Percentiles rank a stretch among this genome's conserved stretches.
These are phyloP conservation scores for Delia radicum DNA, from an alignment of 1,140 invertebrate species.

Conservation along the genomic window DNA sequence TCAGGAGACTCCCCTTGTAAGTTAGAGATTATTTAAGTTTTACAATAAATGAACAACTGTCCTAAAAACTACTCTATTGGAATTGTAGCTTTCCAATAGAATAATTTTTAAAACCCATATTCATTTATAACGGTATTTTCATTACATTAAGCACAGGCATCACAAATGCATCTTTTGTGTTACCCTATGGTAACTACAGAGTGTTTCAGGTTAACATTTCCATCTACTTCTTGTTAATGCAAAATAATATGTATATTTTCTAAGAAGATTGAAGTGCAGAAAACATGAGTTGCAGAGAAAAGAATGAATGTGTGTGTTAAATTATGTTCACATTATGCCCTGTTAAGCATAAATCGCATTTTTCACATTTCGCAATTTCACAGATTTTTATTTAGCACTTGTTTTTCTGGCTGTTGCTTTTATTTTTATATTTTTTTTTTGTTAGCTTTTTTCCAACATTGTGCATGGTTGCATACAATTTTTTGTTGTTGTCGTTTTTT, in stretches of 20 bases:
- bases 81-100: no score
- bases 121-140: no score
- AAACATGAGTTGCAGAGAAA: neutral
- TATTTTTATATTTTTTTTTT: neutral
- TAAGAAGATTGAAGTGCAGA: neutral
- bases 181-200: no score
- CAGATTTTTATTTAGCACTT: neutral
- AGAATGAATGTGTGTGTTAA: neutral
- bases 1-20: no score
- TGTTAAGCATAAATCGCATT: constrained; percentile 1
- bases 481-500: neutral
- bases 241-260: neutral
- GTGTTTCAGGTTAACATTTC: no score
- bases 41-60: no score
- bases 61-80: no score
- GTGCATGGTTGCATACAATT: neutral
- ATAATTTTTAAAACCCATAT: no score
- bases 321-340: neutral
- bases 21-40: no score
- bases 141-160: no score
- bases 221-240: neutral
- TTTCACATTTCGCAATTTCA: neutral
- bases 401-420: neutral
- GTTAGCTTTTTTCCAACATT: neutral
- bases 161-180: no score